Base-by-base conservation (phyloP, 2,113 vertebrate species). In the Otolemur garnettii region DNA sequence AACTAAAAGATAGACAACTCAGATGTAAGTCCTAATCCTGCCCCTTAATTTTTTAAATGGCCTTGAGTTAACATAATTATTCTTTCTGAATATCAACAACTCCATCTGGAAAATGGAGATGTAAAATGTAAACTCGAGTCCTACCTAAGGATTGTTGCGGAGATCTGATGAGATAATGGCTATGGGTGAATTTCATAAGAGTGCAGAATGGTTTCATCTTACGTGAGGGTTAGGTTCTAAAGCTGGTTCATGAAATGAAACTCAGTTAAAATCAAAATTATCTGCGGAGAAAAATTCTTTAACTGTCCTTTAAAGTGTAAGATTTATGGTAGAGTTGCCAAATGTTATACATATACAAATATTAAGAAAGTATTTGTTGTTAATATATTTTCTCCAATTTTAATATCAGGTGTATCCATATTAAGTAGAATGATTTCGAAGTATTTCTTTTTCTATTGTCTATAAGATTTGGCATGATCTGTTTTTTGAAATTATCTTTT, bases 191-290 rank as follows among this genome's bases (percentile, higher is more conserved):
- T 45, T 87, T 79, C 35, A 35, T 94, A 14, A 42, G 66, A 66
- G 13, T 38, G 30, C 22, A 79, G 5, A 13, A 60, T 22, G 4
- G 17, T 66, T 60, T 81, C 53, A 50, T 77, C 35, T 72, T 18
- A 75, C 4, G 18, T 45, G 21, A 90, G 1, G 1, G 0, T 50
- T 80, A 82, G 5, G 11, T 57, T 77, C 68, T 57, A 66, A 90
- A 81, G 59, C 86, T 7, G 42, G 28, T 60, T 28, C 45, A 87
- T 55, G 57, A 82, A 91, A 50, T 66, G 4, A 83, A 92, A 93
- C 68, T 87, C 64, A 83, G 28, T 75, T 91, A 14, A 74, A 80
- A 53, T 77, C 60, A 86, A 81, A 87, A 89, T 69, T 80, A 57
- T 3, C 14, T 26, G 0, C 53, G 21, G 30, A 21, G 24, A 42